Conservation (phyloP, 2,113 vertebrate species). For the Mola mola region DNA sequence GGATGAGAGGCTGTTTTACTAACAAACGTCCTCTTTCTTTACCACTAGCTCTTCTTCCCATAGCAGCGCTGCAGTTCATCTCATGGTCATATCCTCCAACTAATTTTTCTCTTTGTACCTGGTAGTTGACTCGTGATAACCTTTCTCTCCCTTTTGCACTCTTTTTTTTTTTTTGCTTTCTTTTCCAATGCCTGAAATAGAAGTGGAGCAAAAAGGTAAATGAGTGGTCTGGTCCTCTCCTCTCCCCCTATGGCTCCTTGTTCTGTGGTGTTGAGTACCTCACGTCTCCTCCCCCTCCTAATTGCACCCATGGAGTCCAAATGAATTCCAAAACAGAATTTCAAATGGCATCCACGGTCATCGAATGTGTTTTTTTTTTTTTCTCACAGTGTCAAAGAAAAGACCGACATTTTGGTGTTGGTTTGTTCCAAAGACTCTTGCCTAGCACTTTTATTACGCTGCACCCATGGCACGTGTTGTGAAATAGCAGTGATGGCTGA, state of each 20-base stretch:
- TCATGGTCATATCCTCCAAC: conserved; percentile 65
- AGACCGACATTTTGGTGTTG: conserved; percentile 44
- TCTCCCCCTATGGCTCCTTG: conserved; percentile 78
- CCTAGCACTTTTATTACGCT: conserved; percentile 49
- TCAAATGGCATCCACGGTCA: conserved; percentile 55
- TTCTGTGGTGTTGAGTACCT: conserved; percentile 80
- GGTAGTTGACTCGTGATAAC: conserved; percentile 97
- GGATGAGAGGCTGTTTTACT: conserved; percentile 54
- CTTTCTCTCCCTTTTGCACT: conserved; percentile 95
- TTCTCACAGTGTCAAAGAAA: conserved; percentile 50
- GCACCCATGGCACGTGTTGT: conserved; percentile 75
- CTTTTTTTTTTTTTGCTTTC: conserved; percentile 84
- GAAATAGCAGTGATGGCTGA: conserved; percentile 79
- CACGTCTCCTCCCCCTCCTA: conserved; percentile 54
- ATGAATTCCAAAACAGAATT: conserved; percentile 61
- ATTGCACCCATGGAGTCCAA: conserved; percentile 74
- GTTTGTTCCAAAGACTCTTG: conserved; percentile 64
- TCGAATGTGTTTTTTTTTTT: conserved; percentile 35
- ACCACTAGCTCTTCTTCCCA: conserved; percentile 39
- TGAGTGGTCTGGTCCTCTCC: conserved; percentile 87
- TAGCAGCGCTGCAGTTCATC: conserved; percentile 51
- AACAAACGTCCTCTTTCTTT: conserved; percentile 40
- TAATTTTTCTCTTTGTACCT: conserved; percentile 80
- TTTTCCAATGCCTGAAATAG: conserved; percentile 99
- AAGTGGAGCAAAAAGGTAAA: conserved; percentile 99